Evolutionary conservation across 2,888 invertebrate species (phyloP), one percentile per base, ranked within the genome.

Genomic region (Sisyra nigra): DNA sequence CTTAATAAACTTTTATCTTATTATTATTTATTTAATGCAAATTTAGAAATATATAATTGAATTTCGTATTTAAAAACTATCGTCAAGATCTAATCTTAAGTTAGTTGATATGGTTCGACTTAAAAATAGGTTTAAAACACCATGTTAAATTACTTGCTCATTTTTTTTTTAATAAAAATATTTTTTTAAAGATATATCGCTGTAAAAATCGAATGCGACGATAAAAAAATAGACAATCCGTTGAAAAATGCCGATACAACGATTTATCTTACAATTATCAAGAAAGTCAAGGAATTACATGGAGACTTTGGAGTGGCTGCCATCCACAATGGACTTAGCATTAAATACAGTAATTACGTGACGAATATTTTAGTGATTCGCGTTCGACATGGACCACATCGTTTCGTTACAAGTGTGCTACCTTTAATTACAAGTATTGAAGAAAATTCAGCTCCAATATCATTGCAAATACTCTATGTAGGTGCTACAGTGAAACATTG

Each of bases 401-500:
- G 66, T 53, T 73, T 80, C 57, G 67, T 86, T 1, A 66, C 77
- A 0, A 79, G 78, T 54, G 64, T 71, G 46, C 53, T 87, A 48
- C 83, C 86, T 10, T 68, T 76, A 50, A 68, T 86, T 41, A 78
- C 69, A n/a, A 66, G 71, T 53, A 65, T 86, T 34, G 76, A 74
- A 8, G 24, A 24, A 3, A 18, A 38, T 18, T 71, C 71, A 18
- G 66, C 73, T 47, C 61, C 65, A 40, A 77, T 80, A 0, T 66
- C 62, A 42, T 58, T 83, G 17, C 71, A 69, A 41, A 80, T 78
- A 13, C 58, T 86, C 3, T 83, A 85, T 58, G 68, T 75, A 2
- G 84, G 85, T 15, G 86, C 85, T 3, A 83, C 86, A 11, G 67
- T 87, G 42, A 79, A 76, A 59, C 81, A 86, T 49, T 83, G 85